Evolutionary conservation across 2,888 invertebrate genomes (phyloP).

Genomic region (Drosophila birchii): DNA sequence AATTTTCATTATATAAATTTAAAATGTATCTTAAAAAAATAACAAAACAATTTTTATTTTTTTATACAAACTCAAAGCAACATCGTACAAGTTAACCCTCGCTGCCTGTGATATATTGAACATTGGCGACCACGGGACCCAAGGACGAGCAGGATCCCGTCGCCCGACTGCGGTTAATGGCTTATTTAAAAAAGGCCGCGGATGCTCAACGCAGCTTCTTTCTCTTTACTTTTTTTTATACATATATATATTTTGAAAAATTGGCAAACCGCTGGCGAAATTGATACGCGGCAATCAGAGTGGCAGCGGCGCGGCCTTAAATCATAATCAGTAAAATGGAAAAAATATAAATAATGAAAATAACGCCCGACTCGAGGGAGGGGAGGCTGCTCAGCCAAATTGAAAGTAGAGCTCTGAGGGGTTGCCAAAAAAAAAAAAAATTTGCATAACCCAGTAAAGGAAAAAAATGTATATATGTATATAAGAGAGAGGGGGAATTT

Average conservation of each 20-base stretch:
- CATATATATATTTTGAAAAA: slow-evolving; percentile 78
- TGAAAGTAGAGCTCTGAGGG: slow-evolving; percentile 70
- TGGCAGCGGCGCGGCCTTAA: slow-evolving; percentile 67
- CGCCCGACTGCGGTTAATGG: slow-evolving; percentile 83
- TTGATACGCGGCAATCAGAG: slow-evolving; percentile 81
- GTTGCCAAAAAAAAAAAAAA: slow-evolving; percentile 66
- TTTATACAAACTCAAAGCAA: not conserved
- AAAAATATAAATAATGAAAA: slow-evolving; percentile 81
- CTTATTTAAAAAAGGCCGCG: slow-evolving; percentile 82
- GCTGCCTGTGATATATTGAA: slow-evolving; percentile 79
- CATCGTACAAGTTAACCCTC: not conserved
- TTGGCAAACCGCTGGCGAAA: slow-evolving; percentile 81
- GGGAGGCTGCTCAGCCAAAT: slow-evolving; percentile 55
- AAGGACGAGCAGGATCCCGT: slow-evolving; percentile 25
- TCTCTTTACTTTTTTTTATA: not conserved
- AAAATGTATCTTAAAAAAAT: not conserved
- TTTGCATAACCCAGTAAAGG: slow-evolving; percentile 69
- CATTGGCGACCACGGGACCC: slow-evolving; percentile 49
- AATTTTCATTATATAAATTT: not conserved
- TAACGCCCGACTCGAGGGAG: slow-evolving; percentile 48
- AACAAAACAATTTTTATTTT: not conserved
- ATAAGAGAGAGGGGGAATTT: not conserved
- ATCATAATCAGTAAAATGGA: slow-evolving; percentile 83
- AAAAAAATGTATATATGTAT: slow-evolving; percentile 17
- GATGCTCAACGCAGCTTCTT: slow-evolving; percentile 28